Conservation (phyloP, 2,797 vertebrate genomes). For the Trachurus trachurus region DNA sequence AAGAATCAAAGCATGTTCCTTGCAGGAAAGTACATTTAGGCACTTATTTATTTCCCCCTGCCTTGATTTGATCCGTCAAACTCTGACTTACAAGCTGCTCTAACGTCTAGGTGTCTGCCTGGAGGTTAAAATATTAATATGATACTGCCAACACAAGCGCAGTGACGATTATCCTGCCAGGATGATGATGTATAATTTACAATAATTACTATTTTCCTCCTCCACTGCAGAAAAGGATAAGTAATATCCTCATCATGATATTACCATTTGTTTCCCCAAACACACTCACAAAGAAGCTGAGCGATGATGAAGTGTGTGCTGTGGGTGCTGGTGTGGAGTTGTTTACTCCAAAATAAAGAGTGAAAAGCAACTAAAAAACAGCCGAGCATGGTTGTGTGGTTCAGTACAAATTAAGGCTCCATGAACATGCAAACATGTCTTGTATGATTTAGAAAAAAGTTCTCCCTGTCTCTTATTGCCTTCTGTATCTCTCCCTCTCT, state of each 20-base stretch:
- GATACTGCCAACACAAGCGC: slow-evolving; percentile 15
- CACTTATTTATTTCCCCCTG: slow-evolving; percentile 3
- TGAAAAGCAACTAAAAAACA: slow-evolving; percentile 10
- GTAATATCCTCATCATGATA: slow-evolving; percentile 39
- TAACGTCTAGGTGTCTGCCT: neutral
- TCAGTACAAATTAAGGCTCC: slow-evolving; percentile 19
- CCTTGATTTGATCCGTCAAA: slow-evolving; percentile 18
- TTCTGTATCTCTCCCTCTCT: neutral
- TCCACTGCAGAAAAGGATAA: neutral
- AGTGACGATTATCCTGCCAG: slow-evolving; percentile 39
- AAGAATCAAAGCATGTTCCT: slow-evolving; percentile 1
- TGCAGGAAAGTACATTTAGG: neutral
- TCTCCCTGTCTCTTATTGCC: neutral
- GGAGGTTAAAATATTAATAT: slow-evolving; percentile 35
- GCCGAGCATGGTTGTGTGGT: neutral
- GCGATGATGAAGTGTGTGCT: slow-evolving; percentile 13
- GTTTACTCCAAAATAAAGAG: slow-evolving; percentile 21
- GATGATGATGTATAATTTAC: slow-evolving; percentile 67
- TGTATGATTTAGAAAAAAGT: neutral
- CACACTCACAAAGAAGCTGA: slow-evolving; percentile 17
- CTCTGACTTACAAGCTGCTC: slow-evolving; percentile 19
- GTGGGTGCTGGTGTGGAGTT: slow-evolving; percentile 16
- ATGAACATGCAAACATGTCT: slow-evolving; percentile 15
- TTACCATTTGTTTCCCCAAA: slow-evolving; percentile 30
- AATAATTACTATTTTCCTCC: slow-evolving; percentile 58